Conservation (phyloP, 1,140 invertebrate genomes). For the Apocrypta bakeri region DNA sequence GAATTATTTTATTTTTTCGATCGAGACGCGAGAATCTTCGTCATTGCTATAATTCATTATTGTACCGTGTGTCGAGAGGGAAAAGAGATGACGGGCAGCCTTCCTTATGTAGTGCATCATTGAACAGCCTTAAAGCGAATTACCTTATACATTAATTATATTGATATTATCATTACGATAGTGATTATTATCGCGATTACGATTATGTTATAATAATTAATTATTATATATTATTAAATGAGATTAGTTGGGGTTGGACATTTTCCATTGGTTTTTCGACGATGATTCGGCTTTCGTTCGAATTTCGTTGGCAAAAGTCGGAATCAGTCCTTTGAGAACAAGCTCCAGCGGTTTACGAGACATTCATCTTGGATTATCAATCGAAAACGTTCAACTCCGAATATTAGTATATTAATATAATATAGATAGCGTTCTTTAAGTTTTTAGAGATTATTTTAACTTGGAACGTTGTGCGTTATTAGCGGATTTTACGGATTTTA, state of each 20-base stretch:
- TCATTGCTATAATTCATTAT: constrained; percentile 12
- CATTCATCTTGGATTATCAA: constrained; percentile 9
- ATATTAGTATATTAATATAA: constrained; percentile 45
- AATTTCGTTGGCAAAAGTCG: too few species aligned
- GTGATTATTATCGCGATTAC: constrained; percentile 51
- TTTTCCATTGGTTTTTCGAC: constrained; percentile 16
- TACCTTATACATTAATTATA: constrained; percentile 40
- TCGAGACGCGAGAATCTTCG: constrained; percentile 18
- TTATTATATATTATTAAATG: constrained; percentile 33
- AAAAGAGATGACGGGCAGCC: not conserved
- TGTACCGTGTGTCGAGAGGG: not conserved
- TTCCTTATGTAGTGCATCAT: constrained; percentile 3
- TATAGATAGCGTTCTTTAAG: constrained; percentile 51
- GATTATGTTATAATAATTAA: constrained; percentile 51
- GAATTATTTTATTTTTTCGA: too few species aligned
- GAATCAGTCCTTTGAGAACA: too few species aligned
- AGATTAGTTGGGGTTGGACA: constrained; percentile 22
- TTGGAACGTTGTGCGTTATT: constrained; percentile 47
- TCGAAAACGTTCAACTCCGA: constrained; percentile 31
- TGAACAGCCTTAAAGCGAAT: constrained; percentile 36
- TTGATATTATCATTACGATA: constrained; percentile 43
- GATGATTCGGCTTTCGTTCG: not conserved
- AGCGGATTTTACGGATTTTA: constrained; percentile 46
- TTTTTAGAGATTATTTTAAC: constrained; percentile 55
- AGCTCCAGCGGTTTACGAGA: too few species aligned